Conservation (phyloP, 1,140 invertebrate genomes). For the Leptonema lineaticorne region DNA sequence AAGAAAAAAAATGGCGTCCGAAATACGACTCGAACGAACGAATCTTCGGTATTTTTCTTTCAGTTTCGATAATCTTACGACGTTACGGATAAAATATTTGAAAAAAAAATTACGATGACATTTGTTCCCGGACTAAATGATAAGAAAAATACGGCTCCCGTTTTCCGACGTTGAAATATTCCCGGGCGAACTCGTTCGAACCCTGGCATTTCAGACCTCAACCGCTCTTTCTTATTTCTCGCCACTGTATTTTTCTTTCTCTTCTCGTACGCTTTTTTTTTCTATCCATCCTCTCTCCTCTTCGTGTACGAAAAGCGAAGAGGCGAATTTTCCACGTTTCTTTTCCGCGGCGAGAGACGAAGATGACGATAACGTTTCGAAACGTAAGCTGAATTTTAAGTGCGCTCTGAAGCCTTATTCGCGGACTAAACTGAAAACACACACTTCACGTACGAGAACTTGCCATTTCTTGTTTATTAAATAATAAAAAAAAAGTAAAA, state of each 20-base stretch:
- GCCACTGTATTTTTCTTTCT: background rate
- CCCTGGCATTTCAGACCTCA: conserved; percentile 2
- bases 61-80: too few species aligned
- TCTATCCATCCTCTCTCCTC: background rate
- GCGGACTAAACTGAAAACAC: too few species aligned
- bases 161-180: conserved; percentile 19
- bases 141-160: conserved; percentile 15
- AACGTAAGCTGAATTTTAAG: background rate
- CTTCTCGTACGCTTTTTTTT: background rate
- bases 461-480: too few species aligned
- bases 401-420: background rate
- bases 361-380: background rate
- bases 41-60: too few species aligned
- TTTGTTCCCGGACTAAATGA: conserved; percentile 8
- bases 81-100: conserved; percentile 13
- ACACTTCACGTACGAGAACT: too few species aligned
- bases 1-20: background rate
- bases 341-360: too few species aligned
- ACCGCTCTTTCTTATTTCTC: background rate
- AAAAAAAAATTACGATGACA: conserved; percentile 16
- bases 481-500: too few species aligned
- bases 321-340: too few species aligned
- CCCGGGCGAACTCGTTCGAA: conserved; percentile 1
- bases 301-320: too few species aligned
- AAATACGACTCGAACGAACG: too few species aligned